phyloP scores from a whole-genome alignment of 2,113 vertebrate genomes.

The Paradisaea rubra region DNA sequence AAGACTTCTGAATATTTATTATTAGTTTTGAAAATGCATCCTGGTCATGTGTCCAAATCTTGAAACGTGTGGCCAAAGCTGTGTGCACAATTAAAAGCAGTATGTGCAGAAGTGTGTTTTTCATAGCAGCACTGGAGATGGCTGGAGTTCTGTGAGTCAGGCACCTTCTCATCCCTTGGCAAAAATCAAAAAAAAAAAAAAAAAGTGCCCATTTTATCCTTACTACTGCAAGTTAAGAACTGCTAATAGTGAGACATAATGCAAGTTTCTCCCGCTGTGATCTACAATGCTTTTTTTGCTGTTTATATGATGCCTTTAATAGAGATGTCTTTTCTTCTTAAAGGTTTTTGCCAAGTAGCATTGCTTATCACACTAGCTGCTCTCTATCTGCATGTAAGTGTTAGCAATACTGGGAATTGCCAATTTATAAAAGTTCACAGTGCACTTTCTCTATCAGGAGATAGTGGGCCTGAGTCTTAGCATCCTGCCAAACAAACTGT shows the following conservation, averaged over 20 bases:
- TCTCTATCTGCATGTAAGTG: background rate
- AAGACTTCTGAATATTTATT: background rate
- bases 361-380: background rate
- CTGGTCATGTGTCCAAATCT: background rate
- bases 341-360: background rate
- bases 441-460: background rate
- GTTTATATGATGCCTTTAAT: background rate
- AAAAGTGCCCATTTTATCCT: background rate
- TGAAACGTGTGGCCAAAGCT: background rate
- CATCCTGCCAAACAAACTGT: background rate
- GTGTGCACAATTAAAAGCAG: background rate
- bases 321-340: background rate
- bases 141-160: background rate
- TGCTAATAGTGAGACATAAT: background rate
- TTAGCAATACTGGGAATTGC: background rate
- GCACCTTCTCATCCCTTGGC: background rate
- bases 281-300: background rate
- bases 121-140: background rate
- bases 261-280: background rate
- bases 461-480: background rate
- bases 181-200: background rate
- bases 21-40: background rate
- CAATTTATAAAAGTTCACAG: background rate
- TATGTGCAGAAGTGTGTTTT: background rate
- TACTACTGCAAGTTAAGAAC: background rate